Conservation (phyloP, 2,888 invertebrate species). For the Nomada flava region DNA sequence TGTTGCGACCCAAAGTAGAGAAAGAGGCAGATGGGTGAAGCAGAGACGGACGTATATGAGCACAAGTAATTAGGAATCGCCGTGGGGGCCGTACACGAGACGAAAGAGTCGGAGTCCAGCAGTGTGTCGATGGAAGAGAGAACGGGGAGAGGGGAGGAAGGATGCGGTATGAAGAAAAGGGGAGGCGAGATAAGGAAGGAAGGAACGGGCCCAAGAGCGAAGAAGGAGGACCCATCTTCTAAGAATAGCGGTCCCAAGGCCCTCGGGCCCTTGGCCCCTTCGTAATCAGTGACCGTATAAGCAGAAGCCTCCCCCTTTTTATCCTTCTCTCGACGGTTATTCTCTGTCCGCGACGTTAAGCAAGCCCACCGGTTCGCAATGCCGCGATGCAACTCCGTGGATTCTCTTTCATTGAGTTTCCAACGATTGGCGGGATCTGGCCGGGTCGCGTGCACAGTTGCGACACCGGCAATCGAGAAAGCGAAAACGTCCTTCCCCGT, state of each 20-base stretch:
- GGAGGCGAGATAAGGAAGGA: slow-evolving; percentile 51
- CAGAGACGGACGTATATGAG: slow-evolving; percentile 41
- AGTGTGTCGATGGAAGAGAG: slow-evolving; percentile 25
- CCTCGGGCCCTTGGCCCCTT: slow-evolving; percentile 75
- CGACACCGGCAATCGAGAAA: slow-evolving; percentile 38
- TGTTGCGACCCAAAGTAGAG: slow-evolving; percentile 32
- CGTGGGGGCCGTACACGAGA: slow-evolving; percentile 47
- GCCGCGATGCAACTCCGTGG: slow-evolving; percentile 42
- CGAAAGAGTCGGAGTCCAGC: slow-evolving; percentile 33
- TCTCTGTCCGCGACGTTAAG: slow-evolving; percentile 56
- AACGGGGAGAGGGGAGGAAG: slow-evolving; percentile 8
- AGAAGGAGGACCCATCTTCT: slow-evolving; percentile 69
- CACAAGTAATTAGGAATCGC: slow-evolving; percentile 67
- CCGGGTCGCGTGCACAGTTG: background rate
- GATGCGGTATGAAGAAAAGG: slow-evolving; percentile 37
- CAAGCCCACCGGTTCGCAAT: slow-evolving; percentile 60
- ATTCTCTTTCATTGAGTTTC: slow-evolving; percentile 46
- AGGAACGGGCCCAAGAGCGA: slow-evolving; percentile 46
- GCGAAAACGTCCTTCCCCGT: background rate
- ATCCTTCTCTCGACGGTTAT: slow-evolving; percentile 29
- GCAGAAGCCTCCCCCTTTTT: slow-evolving; percentile 62
- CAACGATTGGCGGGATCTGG: slow-evolving; percentile 8
- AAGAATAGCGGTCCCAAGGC: slow-evolving; percentile 78
- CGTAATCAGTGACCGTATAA: slow-evolving; percentile 73
- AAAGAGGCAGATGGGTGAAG: slow-evolving; percentile 32